phyloP scores from a whole-genome alignment of 2,797 vertebrate genomes.

The Myiothlypis chrysogaster region DNA sequence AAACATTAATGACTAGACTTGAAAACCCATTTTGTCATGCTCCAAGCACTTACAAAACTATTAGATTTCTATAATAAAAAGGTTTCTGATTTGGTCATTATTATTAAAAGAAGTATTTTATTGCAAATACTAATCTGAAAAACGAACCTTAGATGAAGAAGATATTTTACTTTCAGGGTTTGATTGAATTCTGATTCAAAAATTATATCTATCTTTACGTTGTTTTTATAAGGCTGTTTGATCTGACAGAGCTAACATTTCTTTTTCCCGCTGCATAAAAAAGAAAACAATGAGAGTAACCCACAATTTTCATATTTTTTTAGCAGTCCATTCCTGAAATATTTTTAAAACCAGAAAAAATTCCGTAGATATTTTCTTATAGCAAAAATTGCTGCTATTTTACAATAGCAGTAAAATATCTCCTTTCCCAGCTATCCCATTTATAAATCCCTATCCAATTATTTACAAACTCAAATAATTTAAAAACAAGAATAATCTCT shows the following conservation, averaged over 20 bases:
- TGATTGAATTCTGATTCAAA: constrained; percentile 31
- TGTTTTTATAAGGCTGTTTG: background rate
- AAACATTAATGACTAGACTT: background rate
- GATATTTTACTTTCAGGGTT: background rate
- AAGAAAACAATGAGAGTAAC: background rate
- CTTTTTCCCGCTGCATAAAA: background rate
- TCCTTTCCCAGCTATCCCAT: background rate
- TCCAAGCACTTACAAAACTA: background rate
- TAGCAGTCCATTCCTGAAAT: background rate
- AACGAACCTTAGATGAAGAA: constrained; percentile 43
- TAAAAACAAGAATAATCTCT: background rate
- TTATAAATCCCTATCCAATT: background rate
- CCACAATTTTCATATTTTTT: background rate
- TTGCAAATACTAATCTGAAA: constrained; percentile 38
- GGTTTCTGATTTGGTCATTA: background rate
- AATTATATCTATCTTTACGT: background rate
- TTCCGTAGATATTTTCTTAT: background rate
- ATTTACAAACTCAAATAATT: background rate
- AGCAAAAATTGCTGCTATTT: background rate
- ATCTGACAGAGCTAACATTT: background rate
- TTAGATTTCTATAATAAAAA: background rate
- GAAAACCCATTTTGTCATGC: background rate
- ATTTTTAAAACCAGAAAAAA: background rate
- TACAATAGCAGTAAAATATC: background rate
- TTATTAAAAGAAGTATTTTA: constrained; percentile 47